Conservation (phyloP, 2,888 invertebrate species). For the Drosophila pegasa region DNA sequence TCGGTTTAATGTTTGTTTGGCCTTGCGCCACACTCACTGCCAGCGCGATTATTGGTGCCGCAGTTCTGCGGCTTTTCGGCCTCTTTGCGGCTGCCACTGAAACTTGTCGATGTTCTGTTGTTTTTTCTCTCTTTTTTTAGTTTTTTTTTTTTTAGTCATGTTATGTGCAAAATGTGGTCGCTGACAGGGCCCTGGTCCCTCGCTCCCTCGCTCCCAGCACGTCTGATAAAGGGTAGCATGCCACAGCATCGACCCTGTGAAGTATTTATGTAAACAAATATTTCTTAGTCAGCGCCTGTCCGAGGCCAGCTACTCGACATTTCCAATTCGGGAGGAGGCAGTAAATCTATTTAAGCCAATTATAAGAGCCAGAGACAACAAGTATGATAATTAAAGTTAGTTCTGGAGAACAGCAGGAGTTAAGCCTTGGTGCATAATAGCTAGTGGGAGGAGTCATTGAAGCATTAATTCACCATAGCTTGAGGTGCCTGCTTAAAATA, state of each 20-base stretch:
- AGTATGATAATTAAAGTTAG: background rate
- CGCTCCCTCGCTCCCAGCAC: background rate
- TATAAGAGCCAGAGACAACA: background rate
- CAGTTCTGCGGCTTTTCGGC: constrained; percentile 73
- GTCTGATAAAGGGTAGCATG: background rate
- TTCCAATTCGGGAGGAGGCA: background rate
- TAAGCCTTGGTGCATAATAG: too few relatives aligned
- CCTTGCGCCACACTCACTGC: constrained; percentile 19
- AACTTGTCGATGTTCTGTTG: background rate
- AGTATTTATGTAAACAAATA: background rate
- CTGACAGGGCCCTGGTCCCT: background rate
- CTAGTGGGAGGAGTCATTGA: too few relatives aligned
- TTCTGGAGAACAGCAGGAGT: background rate
- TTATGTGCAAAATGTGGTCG: constrained; percentile 32
- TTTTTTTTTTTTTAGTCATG: constrained; percentile 17
- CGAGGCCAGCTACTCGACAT: background rate
- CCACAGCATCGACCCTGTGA: background rate
- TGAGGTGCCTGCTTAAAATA: too few relatives aligned
- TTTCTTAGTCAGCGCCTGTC: background rate
- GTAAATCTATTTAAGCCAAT: background rate
- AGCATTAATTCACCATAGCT: too few relatives aligned
- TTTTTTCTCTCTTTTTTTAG: background rate
- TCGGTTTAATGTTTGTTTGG: constrained; percentile 34
- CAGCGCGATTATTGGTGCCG: constrained; percentile 21
- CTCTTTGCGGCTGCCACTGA: constrained; percentile 46